phyloP scores from a whole-genome alignment of 53 echinoderm and acorn worm species.

The Mesocentrotus franciscanus region DNA sequence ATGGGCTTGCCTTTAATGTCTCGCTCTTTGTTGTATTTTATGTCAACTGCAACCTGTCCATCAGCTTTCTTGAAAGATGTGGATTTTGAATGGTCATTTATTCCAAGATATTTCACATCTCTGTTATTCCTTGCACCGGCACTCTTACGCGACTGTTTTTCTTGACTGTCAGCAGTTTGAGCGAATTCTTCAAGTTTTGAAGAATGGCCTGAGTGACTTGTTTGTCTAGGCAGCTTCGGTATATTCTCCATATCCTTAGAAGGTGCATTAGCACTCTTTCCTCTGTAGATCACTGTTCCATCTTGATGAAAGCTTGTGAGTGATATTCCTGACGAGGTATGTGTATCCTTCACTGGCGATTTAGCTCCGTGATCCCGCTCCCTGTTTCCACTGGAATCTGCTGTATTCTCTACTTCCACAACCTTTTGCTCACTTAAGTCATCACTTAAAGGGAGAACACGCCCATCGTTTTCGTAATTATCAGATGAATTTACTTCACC shows the following conservation, averaged over 20 bases:
- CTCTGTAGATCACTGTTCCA: neutral
- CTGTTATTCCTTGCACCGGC: neutral
- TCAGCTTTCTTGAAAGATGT: conserved; percentile 23
- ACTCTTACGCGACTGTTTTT: neutral
- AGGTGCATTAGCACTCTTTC: neutral
- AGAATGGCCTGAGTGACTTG: neutral
- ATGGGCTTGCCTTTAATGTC: conserved; percentile 55
- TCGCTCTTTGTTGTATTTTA: neutral
- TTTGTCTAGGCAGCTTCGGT: neutral
- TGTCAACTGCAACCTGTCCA: neutral
- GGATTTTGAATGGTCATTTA: neutral
- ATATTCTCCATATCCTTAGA: neutral
- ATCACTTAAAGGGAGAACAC: neutral
- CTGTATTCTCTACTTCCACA: neutral
- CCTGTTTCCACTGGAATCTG: neutral
- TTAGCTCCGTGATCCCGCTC: neutral
- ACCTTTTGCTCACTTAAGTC: neutral
- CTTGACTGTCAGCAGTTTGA: neutral
- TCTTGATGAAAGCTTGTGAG: neutral
- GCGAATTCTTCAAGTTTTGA: neutral
- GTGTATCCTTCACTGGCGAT: neutral
- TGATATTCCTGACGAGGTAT: neutral
- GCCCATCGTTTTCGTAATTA: neutral
- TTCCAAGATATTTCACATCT: neutral
- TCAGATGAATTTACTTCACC: neutral